Percentiles rank a stretch among this genome's conserved stretches.
These are phyloP conservation scores for Lacerta viridis DNA, from an alignment of 2,797 vertebrate species.

Conservation along the genomic window DNA sequence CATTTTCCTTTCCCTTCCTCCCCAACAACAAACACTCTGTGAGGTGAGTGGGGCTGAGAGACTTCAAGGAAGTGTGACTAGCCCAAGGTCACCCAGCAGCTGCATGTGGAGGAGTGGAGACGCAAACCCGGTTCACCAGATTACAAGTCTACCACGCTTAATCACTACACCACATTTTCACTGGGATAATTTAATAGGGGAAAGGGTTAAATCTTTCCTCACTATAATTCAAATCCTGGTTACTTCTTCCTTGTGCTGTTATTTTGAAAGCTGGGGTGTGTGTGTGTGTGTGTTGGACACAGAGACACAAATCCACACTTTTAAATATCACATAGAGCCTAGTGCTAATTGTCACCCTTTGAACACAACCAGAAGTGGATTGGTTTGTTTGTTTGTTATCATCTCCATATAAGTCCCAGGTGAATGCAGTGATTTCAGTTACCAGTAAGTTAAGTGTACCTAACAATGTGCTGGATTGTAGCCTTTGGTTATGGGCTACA, in stretches of 20 bases:
- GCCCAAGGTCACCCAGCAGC: too few species aligned
- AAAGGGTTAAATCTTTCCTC: background rate
- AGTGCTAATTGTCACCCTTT: background rate
- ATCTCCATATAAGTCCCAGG: background rate
- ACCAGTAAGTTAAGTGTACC: background rate
- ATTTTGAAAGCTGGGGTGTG: background rate
- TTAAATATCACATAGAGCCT: too few species aligned
- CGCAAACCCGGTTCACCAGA: too few species aligned
- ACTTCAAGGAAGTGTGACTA: too few species aligned
- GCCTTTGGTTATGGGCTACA: background rate
- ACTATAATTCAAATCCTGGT: background rate
- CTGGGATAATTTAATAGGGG: background rate
- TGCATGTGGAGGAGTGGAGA: too few species aligned
- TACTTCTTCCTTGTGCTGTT: background rate
- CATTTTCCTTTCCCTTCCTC: too few species aligned
- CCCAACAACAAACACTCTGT: too few species aligned
- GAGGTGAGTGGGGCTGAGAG: too few species aligned
- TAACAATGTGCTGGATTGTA: background rate
- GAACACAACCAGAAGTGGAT: background rate
- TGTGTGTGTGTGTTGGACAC: rapidly evolving
- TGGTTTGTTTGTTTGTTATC: too few species aligned
- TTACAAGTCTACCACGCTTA: too few species aligned
- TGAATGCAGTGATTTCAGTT: background rate
- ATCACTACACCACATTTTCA: background rate
- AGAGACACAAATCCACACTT: background rate